phyloP scores from a whole-genome alignment of 2,888 invertebrate genomes.

The Patella depressa region DNA sequence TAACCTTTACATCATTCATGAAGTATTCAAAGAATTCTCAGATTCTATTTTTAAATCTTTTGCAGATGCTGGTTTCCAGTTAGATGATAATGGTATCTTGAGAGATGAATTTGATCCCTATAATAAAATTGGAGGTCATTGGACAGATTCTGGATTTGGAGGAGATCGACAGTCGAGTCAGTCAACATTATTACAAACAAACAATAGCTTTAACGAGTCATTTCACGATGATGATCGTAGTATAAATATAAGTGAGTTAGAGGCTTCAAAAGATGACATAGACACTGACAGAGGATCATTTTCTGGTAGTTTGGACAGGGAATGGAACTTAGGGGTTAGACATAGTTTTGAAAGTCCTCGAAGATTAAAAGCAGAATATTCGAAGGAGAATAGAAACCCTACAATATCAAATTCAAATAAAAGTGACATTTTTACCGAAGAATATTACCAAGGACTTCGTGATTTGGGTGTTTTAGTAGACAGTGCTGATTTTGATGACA shows the following conservation, averaged over 20 bases:
- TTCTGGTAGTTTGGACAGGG: background rate
- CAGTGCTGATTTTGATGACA: slow-evolving; percentile 38
- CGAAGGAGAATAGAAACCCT: background rate
- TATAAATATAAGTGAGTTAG: slow-evolving; percentile 66
- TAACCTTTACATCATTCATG: no score
- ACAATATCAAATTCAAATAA: slow-evolving; percentile 20
- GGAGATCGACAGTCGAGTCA: slow-evolving; percentile 57
- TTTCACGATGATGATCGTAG: slow-evolving; percentile 58
- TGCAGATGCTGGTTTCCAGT: slow-evolving; percentile 50
- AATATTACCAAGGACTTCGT: slow-evolving; percentile 59
- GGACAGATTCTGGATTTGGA: slow-evolving; percentile 66
- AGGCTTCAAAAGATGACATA: slow-evolving; percentile 64
- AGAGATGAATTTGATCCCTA: slow-evolving; percentile 58
- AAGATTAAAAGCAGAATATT: background rate
- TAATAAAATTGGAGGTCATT: slow-evolving; percentile 47
- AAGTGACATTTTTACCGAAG: slow-evolving; percentile 56
- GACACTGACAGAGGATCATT: slow-evolving; percentile 45
- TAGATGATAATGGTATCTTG: slow-evolving; percentile 66
- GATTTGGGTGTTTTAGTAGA: slow-evolving; percentile 62
- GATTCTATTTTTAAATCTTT: background rate
- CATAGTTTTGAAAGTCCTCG: slow-evolving; percentile 9
- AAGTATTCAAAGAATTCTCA: no score
- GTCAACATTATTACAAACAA: slow-evolving; percentile 54
- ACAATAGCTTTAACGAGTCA: slow-evolving; percentile 59
- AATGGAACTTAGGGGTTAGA: background rate